Evolutionary conservation across 1,140 invertebrate species (phyloP), one percentile per base, ranked within the genome.

Genomic region (Aphis gossypii): DNA sequence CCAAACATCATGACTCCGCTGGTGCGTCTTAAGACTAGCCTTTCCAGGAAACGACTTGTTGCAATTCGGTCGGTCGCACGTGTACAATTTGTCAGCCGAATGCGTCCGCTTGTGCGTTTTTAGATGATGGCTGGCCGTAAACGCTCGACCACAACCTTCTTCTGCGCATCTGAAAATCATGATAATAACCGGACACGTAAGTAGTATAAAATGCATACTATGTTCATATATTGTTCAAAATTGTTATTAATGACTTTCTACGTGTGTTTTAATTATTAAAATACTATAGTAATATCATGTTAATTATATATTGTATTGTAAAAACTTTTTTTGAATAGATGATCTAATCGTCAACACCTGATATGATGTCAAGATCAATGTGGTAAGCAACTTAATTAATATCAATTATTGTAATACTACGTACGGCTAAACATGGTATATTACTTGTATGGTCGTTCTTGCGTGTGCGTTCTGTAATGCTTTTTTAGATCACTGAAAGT

Each of bases 401-500:
- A 56, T 54, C 21, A 60, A 21, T 76, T 76, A 18, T 14, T n/a
- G 60, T n/a, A 14, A 68, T 68, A 68, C 30, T 68, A 68, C n/a
- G 2, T 14, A 41, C 2, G 38, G 38, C 60, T n/a, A n/a, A 76
- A 4, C n/a, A 68, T 11, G 60, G 44, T 82, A 14, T n/a, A 96
- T 96, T 96, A 98, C 98, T 97, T 98, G 96, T 98, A 99, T 5
- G 98, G 98, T 95, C 98, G 96, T 95, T 99, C 98, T 95, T 98
- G 97, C 92, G 98, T 99, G 95, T 99, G 98, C 84, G 98, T 98
- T 93, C 98, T 96, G 94, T 97, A 97, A 95, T 99, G 98, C 96
- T 99, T 99, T 95, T 98, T 98, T 94, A 99, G 96, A 96, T 99
- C 98, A 95, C 98, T 98, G 87, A 98, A 95, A 54, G 98, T 99